These are phyloP conservation scores for Pseudomyrmex cubaensis DNA, from an alignment of 1,140 invertebrate species.

Conservation along the genomic window DNA sequence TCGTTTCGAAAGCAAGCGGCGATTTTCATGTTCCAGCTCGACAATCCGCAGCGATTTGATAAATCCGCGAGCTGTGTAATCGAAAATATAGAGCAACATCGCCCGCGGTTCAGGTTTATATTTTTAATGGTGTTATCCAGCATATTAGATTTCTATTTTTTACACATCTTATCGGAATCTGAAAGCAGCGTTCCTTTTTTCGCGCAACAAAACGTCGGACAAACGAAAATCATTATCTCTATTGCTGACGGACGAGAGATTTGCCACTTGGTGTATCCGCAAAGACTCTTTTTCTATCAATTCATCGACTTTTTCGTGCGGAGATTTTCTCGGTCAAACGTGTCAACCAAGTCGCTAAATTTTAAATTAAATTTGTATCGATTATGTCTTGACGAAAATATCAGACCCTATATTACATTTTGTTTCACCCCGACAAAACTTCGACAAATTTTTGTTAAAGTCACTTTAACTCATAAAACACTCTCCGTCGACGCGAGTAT, in stretches of 20 bases:
- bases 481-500: too few species aligned
- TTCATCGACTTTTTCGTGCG: neutral
- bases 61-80: neutral
- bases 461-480: too few species aligned
- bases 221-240: constrained; percentile 11
- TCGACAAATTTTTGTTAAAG: constrained; percentile 34
- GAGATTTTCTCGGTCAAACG: neutral
- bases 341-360: neutral
- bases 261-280: neutral
- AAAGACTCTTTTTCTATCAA: neutral
- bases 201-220: neutral
- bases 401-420: constrained; percentile 13
- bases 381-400: constrained; percentile 13
- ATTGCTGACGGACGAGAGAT: neutral
- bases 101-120: constrained; percentile 40
- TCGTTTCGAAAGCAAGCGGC: neutral
- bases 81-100: constrained; percentile 57
- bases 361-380: constrained; percentile 42
- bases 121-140: constrained; percentile 42
- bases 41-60: constrained; percentile 18
- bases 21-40: neutral
- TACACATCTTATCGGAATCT: constrained; percentile 6
- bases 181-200: neutral
- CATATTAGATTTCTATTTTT: constrained; percentile 67
- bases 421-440: neutral